phyloP scores from a whole-genome alignment of 2,797 vertebrate species.

The Galagoides demidoff region DNA sequence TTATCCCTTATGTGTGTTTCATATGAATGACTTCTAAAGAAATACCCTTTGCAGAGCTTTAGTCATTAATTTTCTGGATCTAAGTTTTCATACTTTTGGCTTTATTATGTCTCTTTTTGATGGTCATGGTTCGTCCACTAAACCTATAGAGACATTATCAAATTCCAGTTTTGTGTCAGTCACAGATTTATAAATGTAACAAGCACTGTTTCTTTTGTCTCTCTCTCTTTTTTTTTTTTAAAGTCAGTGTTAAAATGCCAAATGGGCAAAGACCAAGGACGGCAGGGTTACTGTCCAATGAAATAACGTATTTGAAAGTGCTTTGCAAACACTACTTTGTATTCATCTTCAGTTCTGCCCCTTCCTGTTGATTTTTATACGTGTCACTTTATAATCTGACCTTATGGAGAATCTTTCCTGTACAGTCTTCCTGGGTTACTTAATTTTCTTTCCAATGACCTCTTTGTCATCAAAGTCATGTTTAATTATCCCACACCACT shows the following conservation, averaged over 20 bases:
- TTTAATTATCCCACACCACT: background rate
- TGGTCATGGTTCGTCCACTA: conserved; percentile 49
- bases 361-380: conserved; percentile 18
- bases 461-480: conserved; percentile 6
- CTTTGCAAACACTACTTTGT: conserved; percentile 50
- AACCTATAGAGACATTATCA: conserved; percentile 60
- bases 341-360: conserved; percentile 27
- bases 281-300: conserved; percentile 44
- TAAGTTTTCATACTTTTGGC: conserved; percentile 18
- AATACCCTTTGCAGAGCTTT: background rate
- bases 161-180: conserved; percentile 54
- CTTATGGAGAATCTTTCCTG: background rate
- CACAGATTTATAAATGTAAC: conserved; percentile 58
- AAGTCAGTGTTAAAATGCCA: conserved; percentile 63
- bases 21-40: background rate
- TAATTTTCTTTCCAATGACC: background rate
- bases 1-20: conserved; percentile 26
- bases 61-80: conserved; percentile 26
- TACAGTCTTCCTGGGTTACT: background rate
- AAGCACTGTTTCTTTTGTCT: conserved; percentile 23
- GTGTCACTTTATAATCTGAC: background rate
- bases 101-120: conserved; percentile 56
- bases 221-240: background rate
- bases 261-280: conserved; percentile 62
- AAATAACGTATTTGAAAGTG: conserved; percentile 48